These are phyloP conservation scores for Phocoena sinus DNA, from an alignment of 2,113 vertebrate genomes.

Conservation along the genomic window DNA sequence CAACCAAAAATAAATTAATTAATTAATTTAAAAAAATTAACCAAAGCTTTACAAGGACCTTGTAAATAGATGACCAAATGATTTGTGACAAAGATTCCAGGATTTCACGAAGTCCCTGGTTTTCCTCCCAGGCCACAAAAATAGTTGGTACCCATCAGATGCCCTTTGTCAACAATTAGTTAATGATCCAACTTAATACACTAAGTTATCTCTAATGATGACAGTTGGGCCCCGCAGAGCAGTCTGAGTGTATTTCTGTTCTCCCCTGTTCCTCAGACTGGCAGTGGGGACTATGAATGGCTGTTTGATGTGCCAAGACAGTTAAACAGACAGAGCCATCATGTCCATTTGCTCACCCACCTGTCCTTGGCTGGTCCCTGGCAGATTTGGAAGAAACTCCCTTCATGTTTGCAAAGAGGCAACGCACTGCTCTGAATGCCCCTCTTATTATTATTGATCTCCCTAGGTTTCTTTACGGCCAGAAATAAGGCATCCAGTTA, in stretches of 20 bases:
- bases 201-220: not conserved
- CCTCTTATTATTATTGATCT: slow-evolving; percentile 55
- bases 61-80: not conserved
- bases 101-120: not conserved
- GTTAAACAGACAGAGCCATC: not conserved
- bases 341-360: not conserved
- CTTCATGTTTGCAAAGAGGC: not conserved
- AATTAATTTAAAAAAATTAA: not conserved
- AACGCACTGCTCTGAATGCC: not conserved
- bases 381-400: not conserved
- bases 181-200: not conserved
- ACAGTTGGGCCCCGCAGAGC: not conserved
- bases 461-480: slow-evolving; percentile 18
- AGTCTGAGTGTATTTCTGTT: not conserved
- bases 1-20: too few relatives aligned
- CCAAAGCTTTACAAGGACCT: not conserved
- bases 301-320: not conserved
- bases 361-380: not conserved
- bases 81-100: not conserved
- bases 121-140: not conserved
- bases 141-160: not conserved
- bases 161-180: not conserved
- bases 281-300: not conserved
- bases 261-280: not conserved
- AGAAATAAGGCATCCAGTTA: slow-evolving; percentile 56